Percentiles rank a stretch among this genome's conserved stretches.
phyloP scores from a whole-genome alignment of 2,888 invertebrate genomes.

The Melinopterus prodromus region DNA sequence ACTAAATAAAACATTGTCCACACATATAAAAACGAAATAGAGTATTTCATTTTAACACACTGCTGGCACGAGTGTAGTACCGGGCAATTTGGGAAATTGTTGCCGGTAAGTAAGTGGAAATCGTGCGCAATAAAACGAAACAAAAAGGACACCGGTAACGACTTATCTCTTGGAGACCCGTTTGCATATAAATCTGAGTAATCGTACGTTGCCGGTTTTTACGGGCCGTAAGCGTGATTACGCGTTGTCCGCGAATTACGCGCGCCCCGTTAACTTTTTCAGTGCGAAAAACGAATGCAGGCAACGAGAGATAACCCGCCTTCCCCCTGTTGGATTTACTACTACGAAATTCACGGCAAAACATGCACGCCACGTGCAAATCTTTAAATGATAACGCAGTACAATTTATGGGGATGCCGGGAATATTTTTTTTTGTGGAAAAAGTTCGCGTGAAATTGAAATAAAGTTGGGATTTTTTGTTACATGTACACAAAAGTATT shows the following conservation, averaged over 20 bases:
- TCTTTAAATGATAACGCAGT: background rate
- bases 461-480: too few species aligned
- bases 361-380: background rate
- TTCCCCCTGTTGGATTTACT: background rate
- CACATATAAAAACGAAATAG: too few species aligned
- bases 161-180: background rate
- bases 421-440: too few species aligned
- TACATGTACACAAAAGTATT: too few species aligned
- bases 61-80: background rate
- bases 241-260: conserved; percentile 4
- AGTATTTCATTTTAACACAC: too few species aligned
- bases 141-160: background rate
- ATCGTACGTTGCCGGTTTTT: conserved; percentile 4
- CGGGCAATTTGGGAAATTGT: background rate
- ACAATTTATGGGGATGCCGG: background rate
- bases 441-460: too few species aligned
- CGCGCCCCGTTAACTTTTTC: conserved; percentile 4
- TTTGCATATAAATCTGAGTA: conserved; percentile 4
- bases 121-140: background rate
- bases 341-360: background rate
- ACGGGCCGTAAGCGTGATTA: background rate
- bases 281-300: background rate
- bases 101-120: background rate
- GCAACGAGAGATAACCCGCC: background rate
- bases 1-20: too few species aligned